Conservation (phyloP, 2,888 invertebrate species). For the Rhyacophila evoluta region DNA sequence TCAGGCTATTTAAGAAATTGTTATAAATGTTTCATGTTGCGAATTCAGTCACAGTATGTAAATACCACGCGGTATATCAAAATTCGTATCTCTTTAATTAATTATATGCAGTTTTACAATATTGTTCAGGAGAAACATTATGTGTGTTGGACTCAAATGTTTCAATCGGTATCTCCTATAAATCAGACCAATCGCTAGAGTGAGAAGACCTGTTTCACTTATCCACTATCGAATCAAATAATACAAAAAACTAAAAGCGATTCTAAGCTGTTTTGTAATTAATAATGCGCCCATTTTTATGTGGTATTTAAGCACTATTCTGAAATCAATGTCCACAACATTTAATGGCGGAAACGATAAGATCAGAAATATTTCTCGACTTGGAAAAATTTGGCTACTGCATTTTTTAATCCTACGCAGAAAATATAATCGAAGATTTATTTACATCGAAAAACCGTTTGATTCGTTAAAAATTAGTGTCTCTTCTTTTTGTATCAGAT, state of each 20-base stretch:
- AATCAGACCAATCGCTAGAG: not conserved
- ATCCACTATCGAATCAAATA: not conserved
- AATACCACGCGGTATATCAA: too few relatives aligned
- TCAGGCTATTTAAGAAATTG: too few relatives aligned
- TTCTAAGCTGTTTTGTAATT: not conserved
- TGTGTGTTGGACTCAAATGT: too few relatives aligned
- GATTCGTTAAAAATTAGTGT: too few relatives aligned
- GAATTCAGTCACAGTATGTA: too few relatives aligned
- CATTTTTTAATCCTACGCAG: conserved; percentile 28
- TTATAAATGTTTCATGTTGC: too few relatives aligned
- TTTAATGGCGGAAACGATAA: not conserved
- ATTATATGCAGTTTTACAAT: too few relatives aligned
- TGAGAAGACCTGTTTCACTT: not conserved
- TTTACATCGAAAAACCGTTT: too few relatives aligned
- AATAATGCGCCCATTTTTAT: not conserved
- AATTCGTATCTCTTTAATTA: too few relatives aligned
- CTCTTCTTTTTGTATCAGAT: too few relatives aligned
- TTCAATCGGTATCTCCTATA: not conserved
- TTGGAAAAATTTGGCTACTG: conserved; percentile 34
- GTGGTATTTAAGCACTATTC: not conserved
- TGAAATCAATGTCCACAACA: not conserved
- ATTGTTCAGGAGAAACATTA: too few relatives aligned
- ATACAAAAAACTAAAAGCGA: not conserved
- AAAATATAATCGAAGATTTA: not conserved
- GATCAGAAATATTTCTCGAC: conserved; percentile 26